Base-by-base conservation (phyloP, 2,888 invertebrate species). In the Pyrrhopygopsis socrates region DNA sequence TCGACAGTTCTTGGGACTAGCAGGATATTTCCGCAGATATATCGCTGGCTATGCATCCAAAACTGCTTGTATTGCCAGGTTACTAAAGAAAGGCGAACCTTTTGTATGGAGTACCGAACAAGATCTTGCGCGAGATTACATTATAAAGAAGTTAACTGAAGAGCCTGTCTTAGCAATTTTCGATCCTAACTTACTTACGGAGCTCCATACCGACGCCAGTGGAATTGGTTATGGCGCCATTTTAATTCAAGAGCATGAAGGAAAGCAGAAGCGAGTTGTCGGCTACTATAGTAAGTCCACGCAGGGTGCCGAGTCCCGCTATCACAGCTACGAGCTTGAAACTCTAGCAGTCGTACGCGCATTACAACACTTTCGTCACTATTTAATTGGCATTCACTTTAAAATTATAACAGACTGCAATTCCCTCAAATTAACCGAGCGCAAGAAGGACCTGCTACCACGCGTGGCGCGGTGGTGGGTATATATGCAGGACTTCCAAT, bases 401-500 rank as follows among this genome's bases (percentile, higher is more conserved):
- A 54, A 2, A 2, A 9, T 54, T 5, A n/a, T 54, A 2, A 54
- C 54, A 5, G 54, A 54, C n/a, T 54, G 54, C n/a, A 54, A 54
- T n/a, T 2, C 54, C 1, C n/a, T 54, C 4, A 54, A 54, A 54
- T 22, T 70, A 4, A 70, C 70, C 1, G n/a, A 70, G 24, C 30
- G 38, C 2, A 70, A 70, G 34, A 70, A 70, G 15, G 41, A 41
- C 22, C 24, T 70, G 70, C 15, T 38, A 22, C 70, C 70, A 9
- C n/a, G 38, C 15, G 70, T 70, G 5, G 70, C 38, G 2, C n/a
- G 70, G 22, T 54, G 54, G 20, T 70, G 70, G 70, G 67, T 73
- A 65, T 80, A 65, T 30, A 45, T 80, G 0, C 80, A 80, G 22
- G 80, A 80, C n/a, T 80, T 63, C 18, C 63, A 65, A 8, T 80